Evolutionary conservation across 2,888 invertebrate genomes (phyloP).

Genomic region (Orchesellides sinensis): DNA sequence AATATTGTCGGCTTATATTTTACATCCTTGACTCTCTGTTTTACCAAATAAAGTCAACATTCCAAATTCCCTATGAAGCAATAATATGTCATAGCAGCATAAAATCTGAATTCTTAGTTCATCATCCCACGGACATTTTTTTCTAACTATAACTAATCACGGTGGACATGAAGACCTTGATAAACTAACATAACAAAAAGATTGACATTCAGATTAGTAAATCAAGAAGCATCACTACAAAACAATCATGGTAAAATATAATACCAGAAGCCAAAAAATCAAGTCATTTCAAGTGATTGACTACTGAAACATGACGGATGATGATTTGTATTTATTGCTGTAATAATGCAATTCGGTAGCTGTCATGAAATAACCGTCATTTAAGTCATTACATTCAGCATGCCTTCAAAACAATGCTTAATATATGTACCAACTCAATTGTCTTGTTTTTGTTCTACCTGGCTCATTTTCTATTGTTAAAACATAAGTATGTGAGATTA

Average conservation of each 20-base stretch:
- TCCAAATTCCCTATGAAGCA: background rate
- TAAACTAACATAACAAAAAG: conserved; percentile 5
- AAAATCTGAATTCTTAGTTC: conserved; percentile 28
- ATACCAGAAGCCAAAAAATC: background rate
- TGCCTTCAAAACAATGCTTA: too few species aligned
- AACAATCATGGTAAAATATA: background rate
- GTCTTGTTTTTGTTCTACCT: background rate
- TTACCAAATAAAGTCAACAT: conserved; percentile 38
- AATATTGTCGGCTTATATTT: background rate
- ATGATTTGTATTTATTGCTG: conserved; percentile 6
- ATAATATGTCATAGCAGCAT: conserved; percentile 18
- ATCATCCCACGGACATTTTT: conserved; percentile 26
- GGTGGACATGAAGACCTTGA: conserved; percentile 4
- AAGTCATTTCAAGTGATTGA: conserved; percentile 3
- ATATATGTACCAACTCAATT: background rate
- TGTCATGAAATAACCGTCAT: background rate
- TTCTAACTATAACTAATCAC: background rate
- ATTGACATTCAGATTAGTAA: conserved; percentile 42
- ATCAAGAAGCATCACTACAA: conserved; percentile 3
- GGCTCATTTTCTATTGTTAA: too few species aligned
- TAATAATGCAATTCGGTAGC: background rate
- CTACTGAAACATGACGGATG: background rate
- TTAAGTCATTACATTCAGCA: background rate
- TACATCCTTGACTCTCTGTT: background rate
- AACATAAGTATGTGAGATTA: background rate